phyloP scores from a whole-genome alignment of 1,140 invertebrate species.

The Elysia chlorotica region DNA sequence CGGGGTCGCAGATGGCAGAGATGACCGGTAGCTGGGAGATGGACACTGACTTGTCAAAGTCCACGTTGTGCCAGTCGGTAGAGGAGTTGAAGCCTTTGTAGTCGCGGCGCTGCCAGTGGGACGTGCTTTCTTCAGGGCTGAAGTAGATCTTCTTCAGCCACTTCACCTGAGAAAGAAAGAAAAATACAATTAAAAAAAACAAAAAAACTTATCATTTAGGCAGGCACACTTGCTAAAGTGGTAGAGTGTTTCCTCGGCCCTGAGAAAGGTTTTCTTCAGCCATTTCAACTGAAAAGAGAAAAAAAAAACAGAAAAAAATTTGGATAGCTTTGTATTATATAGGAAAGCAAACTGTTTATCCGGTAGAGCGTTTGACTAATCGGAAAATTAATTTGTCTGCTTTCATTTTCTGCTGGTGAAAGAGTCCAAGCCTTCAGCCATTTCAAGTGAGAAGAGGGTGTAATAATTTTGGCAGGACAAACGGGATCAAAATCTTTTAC shows the following conservation, averaged over 20 bases:
- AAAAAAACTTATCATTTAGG: no score
- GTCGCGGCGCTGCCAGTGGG: constrained; percentile 96
- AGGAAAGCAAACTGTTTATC: no score
- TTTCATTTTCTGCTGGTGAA: background rate
- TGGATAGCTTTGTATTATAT: no score
- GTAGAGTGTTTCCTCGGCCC: no score
- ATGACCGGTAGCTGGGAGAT: constrained; percentile 95
- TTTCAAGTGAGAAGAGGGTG: background rate
- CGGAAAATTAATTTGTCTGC: background rate
- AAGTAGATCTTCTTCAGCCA: constrained; percentile 75
- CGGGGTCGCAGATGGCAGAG: constrained; percentile 88
- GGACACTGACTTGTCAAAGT: constrained; percentile 75
- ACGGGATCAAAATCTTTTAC: background rate
- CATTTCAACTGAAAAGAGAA: no score
- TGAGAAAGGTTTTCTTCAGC: no score
- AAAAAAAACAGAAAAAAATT: no score
- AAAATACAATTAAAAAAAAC: no score
- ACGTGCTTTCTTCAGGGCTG: constrained; percentile 83
- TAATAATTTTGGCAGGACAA: background rate
- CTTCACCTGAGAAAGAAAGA: constrained; percentile 63
- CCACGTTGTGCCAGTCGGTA: constrained; percentile 86
- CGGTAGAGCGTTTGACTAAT: background rate
- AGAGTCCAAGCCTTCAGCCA: background rate
- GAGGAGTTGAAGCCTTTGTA: constrained; percentile 93
- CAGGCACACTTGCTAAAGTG: no score